Percentiles rank a stretch among this genome's conserved stretches.
Evolutionary conservation across 2,888 invertebrate genomes (phyloP).

Genomic region (Oscheius sp.): DNA sequence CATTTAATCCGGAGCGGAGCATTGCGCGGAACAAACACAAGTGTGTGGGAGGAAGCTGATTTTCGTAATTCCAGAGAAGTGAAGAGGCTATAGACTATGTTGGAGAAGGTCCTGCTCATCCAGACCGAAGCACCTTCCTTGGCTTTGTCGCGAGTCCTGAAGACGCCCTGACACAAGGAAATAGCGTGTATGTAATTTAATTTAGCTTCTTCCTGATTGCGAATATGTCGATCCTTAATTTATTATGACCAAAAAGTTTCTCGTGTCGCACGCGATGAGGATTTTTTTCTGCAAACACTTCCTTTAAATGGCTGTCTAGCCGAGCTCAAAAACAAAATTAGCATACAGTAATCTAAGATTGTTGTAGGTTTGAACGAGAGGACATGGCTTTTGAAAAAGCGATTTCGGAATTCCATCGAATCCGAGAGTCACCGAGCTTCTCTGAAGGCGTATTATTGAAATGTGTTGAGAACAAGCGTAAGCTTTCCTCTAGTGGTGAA

Average conservation of each 20-base stretch:
- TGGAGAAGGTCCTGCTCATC: conserved; percentile 40
- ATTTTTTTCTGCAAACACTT: no score
- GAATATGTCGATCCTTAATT: background rate
- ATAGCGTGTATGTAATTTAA: conserved; percentile 5
- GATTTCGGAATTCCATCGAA: conserved; percentile 59
- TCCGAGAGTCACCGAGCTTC: conserved; percentile 50
- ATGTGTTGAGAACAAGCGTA: conserved; percentile 65
- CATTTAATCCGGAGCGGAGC: background rate
- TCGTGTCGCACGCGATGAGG: no score
- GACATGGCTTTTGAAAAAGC: conserved; percentile 60
- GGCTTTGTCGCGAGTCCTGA: conserved; percentile 39
- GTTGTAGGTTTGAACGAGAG: conserved; percentile 53
- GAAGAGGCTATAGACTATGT: conserved; percentile 51
- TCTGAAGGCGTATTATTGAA: conserved; percentile 61
- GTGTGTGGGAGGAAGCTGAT: conserved; percentile 15
- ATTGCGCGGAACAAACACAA: conserved; percentile 6
- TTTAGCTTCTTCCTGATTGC: background rate
- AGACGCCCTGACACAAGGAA: conserved; percentile 1
- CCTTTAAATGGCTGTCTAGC: no score
- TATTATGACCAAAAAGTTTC: no score
- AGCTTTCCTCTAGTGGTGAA: conserved; percentile 11
- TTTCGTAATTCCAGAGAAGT: conserved; percentile 40
- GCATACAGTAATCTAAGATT: background rate
- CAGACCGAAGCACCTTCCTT: conserved; percentile 39
- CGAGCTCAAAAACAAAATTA: no score